phyloP scores from a whole-genome alignment of 2,113 vertebrate species.

The Ivindomyrus marchei region DNA sequence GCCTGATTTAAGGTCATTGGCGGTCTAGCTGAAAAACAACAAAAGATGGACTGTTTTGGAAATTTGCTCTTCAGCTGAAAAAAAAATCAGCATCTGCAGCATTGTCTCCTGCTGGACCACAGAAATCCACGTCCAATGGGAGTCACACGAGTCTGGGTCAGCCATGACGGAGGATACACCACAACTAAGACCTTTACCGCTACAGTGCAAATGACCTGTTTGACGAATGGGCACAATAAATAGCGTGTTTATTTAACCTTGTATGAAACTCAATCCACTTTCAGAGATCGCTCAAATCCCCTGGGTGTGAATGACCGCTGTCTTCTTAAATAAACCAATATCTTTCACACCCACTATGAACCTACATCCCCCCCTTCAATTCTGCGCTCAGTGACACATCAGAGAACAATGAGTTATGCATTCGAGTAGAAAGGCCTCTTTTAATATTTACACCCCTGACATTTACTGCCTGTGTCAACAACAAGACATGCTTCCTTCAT shows the following conservation, averaged over 20 bases:
- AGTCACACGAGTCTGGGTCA: neutral
- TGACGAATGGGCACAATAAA: constrained; percentile 22
- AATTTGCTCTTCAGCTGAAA: neutral
- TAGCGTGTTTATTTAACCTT: constrained; percentile 23
- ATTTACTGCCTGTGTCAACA: neutral
- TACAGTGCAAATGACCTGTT: neutral
- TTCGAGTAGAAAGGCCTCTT: neutral
- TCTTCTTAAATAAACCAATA: neutral
- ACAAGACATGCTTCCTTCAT: neutral
- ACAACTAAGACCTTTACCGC: neutral
- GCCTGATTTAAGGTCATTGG: neutral
- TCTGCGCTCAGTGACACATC: neutral
- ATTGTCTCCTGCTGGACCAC: neutral
- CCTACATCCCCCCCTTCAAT: neutral
- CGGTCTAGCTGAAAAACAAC: neutral
- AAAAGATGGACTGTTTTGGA: neutral
- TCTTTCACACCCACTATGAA: neutral
- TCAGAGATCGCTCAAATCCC: neutral
- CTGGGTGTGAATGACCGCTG: neutral
- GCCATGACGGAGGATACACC: constrained; percentile 5
- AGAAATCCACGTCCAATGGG: neutral
- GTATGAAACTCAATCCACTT: constrained; percentile 17
- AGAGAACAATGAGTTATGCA: neutral
- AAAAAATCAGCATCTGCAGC: neutral
- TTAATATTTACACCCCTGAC: neutral